Evolutionary conservation across 1,140 invertebrate genomes (phyloP), one percentile per base, ranked within the genome.

Genomic region (Planococcus citri): DNA sequence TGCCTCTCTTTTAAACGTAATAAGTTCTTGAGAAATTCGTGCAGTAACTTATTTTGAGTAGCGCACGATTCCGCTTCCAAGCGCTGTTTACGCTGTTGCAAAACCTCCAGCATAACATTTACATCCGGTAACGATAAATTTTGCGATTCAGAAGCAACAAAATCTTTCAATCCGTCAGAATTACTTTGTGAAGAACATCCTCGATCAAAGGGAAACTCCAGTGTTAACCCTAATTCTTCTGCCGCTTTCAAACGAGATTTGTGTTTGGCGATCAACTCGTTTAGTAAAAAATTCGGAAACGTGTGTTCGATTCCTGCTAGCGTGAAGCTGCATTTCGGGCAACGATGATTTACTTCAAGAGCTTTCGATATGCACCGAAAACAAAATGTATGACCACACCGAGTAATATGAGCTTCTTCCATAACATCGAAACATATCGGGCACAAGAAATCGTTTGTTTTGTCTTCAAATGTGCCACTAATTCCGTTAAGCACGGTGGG

Each of bases 351-450:
- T n/a, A 84, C 80, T 76, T 94, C 89, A 17, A 97, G 82, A 1
- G 87, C 86, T 74, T 86, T 86, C 60, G 82, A 82, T 68, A 97
- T 92, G 78, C 94, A 97, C 60, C 82, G 82, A 77, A 87, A 86
- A 81, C 95, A 97, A 80, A 94, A 97, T 3, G 92, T 95, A 77
- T 97, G 95, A 1, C 94, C 94, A 80, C 94, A 97, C 72, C 88
- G 86, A 0, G 94, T 96, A 73, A 96, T 92, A 77, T 94, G 87
- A 0, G 94, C 92, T 79, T 95, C 93, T 70, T 88, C 87, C 70
- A 96, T 93, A 22, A 94, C 79, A 76, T 95, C 89, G 78, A 95
- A 90, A 79, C 94, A 97, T 57, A 97, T 88, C 0, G 92, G 91
- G 77, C 94, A 94, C 0, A 88, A 78, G 72, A 87, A 87, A 76